A percentile compares a stretch with the other conserved stretches of the same genome.
These are phyloP conservation scores for Hesperophylax magnus DNA, from an alignment of 1,140 invertebrate genomes.

Conservation along the genomic window DNA sequence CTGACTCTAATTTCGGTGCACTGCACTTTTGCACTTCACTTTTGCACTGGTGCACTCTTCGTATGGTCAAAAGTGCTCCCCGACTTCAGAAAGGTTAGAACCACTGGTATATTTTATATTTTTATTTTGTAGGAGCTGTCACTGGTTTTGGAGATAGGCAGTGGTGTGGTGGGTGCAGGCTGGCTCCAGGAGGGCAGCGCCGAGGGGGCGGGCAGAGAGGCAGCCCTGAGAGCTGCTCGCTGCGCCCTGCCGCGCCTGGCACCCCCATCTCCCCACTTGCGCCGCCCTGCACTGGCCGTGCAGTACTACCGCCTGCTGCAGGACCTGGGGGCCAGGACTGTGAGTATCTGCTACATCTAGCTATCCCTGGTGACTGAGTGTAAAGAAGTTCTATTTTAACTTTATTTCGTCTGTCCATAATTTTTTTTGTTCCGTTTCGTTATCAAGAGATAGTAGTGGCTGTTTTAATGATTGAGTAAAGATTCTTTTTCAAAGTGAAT, in stretches of 20 bases:
- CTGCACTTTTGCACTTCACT: no score
- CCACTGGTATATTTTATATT: no score
- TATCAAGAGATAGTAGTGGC: no score
- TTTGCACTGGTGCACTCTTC: no score
- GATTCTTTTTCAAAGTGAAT: no score
- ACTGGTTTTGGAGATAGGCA: constrained; percentile 51
- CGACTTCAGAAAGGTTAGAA: no score
- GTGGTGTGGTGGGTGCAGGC: constrained; percentile 44
- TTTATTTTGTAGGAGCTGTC: constrained; percentile 48
- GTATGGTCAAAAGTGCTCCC: no score
- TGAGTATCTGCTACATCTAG: neutral
- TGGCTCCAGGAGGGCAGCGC: constrained; percentile 43
- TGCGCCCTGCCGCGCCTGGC: constrained; percentile 47
- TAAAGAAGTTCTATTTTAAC: no score
- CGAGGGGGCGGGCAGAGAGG: constrained; percentile 37
- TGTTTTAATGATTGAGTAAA: no score
- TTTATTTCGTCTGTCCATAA: no score
- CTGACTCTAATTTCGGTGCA: no score
- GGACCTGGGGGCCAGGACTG: constrained; percentile 51
- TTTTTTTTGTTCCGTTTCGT: no score
- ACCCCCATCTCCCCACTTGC: constrained; percentile 46
- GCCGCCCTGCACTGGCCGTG: constrained; percentile 46
- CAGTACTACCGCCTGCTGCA: constrained; percentile 52
- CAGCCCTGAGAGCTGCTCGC: constrained; percentile 37
- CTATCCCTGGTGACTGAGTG: neutral